Base-by-base conservation (phyloP, 2,113 vertebrate genomes). In the Archilochus colubris region DNA sequence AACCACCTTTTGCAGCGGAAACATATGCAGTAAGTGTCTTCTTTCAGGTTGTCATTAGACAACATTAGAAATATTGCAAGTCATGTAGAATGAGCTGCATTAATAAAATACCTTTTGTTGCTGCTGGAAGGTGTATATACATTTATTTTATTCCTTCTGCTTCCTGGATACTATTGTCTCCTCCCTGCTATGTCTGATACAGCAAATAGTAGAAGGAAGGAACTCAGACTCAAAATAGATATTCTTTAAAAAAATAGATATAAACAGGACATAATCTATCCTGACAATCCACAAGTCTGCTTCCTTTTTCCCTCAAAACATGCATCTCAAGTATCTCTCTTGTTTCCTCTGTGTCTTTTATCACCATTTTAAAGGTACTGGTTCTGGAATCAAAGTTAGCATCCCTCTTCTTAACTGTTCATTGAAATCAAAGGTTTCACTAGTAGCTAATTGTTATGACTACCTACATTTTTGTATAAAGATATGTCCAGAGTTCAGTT, bases 11-110 rank as follows among this genome's bases (percentile, higher is more conserved):
- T 84, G 98, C 98, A 7, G 36, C 95, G 55, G 98, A 99, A 95
- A 94, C 79, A 0, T 99, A 98, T 68, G 31, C 14, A 18, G 99
- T 99, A 79, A 98, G 98, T 97, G 12, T 69, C 31, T 48, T 11
- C 10, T 36, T 46, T 50, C 27, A 57, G 25, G 17, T 61, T 59
- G 57, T 31, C 21, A 12, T 70, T 88, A 53, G 33, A 46, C 33
- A 89, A 9, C 17, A 9, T 36, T 31, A 54, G 27, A 86, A 88
- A 53, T 30, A 50, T 5, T 4, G 0, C 20, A 31, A 54, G 21
- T 69, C n/a, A 12, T 30, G 14, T 78, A 64, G 68, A 81, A 70
- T 38, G 6, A 46, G 9, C 48, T 33, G 19, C 10, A 14, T 58
- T 63, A 70, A 40, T 50, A 33, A 74, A 86, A 50, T 8, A 10